phyloP scores from a whole-genome alignment of 2,888 invertebrate species.

The Hartigia nigra region DNA sequence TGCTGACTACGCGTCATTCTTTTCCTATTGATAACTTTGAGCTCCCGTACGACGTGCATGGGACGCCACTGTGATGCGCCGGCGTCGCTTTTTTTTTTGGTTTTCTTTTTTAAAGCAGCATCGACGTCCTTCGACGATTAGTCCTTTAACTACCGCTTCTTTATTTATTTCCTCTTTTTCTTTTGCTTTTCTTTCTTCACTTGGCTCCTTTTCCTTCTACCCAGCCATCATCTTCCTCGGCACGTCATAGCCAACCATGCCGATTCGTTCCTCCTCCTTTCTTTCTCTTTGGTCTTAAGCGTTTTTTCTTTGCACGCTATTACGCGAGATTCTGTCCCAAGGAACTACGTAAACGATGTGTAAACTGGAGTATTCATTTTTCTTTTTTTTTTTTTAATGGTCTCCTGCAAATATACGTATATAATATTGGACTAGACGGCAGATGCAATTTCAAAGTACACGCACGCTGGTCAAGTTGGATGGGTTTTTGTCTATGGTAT shows the following conservation, averaged over 20 bases:
- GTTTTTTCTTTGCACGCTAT: neutral
- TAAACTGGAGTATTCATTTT: neutral
- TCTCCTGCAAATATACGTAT: neutral
- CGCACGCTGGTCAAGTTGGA: neutral
- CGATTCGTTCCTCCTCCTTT: neutral
- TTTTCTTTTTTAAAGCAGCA: neutral
- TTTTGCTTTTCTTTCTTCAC: neutral
- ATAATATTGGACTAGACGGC: neutral
- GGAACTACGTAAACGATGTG: neutral
- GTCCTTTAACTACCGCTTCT: neutral
- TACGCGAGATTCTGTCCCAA: neutral
- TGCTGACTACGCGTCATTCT: conserved; percentile 4
- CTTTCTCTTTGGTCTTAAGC: neutral
- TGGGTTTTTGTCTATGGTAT: neutral
- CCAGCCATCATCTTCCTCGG: neutral
- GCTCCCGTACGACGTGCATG: conserved; percentile 1
- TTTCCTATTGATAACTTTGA: conserved; percentile 7
- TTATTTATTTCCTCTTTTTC: neutral
- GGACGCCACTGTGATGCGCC: neutral
- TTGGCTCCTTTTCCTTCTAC: neutral
- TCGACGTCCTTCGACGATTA: neutral
- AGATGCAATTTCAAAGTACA: neutral
- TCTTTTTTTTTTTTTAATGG: neutral
- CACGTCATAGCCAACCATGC: neutral
- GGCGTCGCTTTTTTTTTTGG: neutral